phyloP scores from a whole-genome alignment of 2,888 invertebrate species.

The Lamellibrachia columna region DNA sequence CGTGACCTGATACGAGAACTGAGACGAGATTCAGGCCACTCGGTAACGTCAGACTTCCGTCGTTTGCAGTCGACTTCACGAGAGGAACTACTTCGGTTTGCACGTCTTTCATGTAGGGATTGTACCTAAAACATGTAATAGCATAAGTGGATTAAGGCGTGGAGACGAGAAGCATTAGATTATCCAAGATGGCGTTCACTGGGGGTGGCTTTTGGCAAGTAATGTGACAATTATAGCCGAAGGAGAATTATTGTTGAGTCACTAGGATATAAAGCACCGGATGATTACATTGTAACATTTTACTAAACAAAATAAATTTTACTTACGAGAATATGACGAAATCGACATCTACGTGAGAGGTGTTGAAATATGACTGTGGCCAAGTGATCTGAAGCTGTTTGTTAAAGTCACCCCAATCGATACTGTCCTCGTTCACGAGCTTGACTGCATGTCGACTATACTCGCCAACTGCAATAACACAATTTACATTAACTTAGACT shows the following conservation, averaged over 20 bases:
- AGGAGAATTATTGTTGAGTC: not conserved
- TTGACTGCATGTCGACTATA: not conserved
- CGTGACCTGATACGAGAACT: not conserved
- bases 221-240: not conserved
- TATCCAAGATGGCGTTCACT: not conserved
- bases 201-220: not conserved
- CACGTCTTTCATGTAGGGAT: not conserved
- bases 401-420: not conserved
- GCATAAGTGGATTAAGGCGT: not conserved
- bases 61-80: not conserved
- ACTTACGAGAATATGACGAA: conserved; percentile 12
- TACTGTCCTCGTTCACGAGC: not conserved
- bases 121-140: not conserved
- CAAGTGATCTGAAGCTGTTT: not conserved
- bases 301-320: not conserved
- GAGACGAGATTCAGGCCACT: not conserved
- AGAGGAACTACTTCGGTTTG: not conserved
- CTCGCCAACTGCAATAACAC: not conserved
- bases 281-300: not conserved
- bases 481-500: not conserved
- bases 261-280: not conserved
- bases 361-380: not conserved
- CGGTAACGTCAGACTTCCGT: not conserved
- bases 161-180: not conserved
- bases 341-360: not conserved